Percentiles rank a stretch among this genome's conserved stretches.
Conservation (phyloP, 1,140 invertebrate species). For the Drosophila dunni region DNA sequence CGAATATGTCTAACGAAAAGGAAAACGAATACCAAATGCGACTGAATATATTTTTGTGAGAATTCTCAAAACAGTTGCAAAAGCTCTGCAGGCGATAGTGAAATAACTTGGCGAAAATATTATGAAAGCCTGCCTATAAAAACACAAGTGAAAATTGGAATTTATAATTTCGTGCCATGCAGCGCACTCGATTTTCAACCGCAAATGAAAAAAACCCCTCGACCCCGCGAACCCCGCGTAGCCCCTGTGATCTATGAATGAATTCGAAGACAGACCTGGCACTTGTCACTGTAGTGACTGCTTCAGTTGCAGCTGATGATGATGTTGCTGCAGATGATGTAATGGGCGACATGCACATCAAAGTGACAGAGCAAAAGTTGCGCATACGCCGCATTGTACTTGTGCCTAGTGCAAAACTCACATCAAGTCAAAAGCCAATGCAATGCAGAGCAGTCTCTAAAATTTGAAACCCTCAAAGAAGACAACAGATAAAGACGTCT, state of each 20-base stretch:
- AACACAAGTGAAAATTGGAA: constrained; percentile 76
- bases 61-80: constrained; percentile 69
- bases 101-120: constrained; percentile 73
- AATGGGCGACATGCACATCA: constrained; percentile 80
- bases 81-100: constrained; percentile 42
- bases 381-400: constrained; percentile 76
- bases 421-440: constrained; percentile 51
- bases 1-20: constrained; percentile 60
- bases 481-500: constrained; percentile 19
- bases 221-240: neutral
- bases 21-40: constrained; percentile 46
- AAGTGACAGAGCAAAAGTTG: constrained; percentile 78
- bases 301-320: constrained; percentile 33
- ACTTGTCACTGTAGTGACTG: constrained; percentile 62
- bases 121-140: constrained; percentile 62
- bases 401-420: constrained; percentile 48
- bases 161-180: constrained; percentile 74
- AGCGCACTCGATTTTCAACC: constrained; percentile 71
- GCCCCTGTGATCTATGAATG: constrained; percentile 21
- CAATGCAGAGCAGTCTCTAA: constrained; percentile 19
- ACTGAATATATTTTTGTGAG: constrained; percentile 61
- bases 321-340: constrained; percentile 57
- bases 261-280: constrained; percentile 34
- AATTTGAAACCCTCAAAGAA: neutral
- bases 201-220: constrained; percentile 40